Conservation (phyloP, 2,797 vertebrate species). For the Typhlichthys subterraneus region DNA sequence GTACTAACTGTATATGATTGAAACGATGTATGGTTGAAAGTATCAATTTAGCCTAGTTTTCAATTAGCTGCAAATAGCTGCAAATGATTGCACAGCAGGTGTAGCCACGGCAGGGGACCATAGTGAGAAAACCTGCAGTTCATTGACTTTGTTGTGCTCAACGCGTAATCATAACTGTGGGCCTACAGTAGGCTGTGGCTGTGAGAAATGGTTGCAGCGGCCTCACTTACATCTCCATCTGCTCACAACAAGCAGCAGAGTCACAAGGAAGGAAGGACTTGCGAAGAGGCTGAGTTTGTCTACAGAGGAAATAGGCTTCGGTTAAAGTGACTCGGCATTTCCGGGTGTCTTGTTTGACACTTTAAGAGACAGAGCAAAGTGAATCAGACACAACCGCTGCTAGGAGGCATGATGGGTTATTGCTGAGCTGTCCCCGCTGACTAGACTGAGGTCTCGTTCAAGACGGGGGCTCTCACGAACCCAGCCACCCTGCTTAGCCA, state of each 20-base stretch:
- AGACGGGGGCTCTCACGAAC: conserved; percentile 69
- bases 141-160: neutral
- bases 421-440: conserved; percentile 47
- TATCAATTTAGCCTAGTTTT: no score
- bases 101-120: neutral
- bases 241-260: conserved; percentile 33
- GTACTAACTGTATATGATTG: no score
- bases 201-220: conserved; percentile 30
- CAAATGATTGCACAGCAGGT: neutral
- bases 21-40: no score
- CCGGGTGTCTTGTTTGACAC: conserved; percentile 73
- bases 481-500: conserved; percentile 59
- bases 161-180: neutral
- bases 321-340: conserved; percentile 84
- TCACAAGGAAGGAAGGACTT: conserved; percentile 69
- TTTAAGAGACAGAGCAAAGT: conserved; percentile 36
- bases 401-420: conserved; percentile 46
- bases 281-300: conserved; percentile 39
- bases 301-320: conserved; percentile 78
- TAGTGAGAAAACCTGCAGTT: neutral
- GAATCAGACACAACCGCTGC: conserved; percentile 33
- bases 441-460: conserved; percentile 39
- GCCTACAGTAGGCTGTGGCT: conserved; percentile 17
- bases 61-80: no score
- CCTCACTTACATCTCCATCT: conserved; percentile 23